phyloP scores from a whole-genome alignment of 1,140 invertebrate genomes.

The Pinna nobilis region DNA sequence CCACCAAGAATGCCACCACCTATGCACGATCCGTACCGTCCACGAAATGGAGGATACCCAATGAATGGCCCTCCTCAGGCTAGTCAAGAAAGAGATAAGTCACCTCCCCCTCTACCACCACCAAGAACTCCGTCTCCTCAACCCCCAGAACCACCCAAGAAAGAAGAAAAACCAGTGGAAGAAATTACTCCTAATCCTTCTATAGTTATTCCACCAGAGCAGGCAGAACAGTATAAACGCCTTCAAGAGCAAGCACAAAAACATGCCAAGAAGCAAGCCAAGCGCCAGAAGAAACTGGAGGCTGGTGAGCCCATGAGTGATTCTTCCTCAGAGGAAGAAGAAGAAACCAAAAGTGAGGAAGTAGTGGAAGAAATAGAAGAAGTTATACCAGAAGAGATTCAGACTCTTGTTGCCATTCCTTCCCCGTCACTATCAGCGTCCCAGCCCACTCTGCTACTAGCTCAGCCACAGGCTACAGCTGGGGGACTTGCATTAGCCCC shows the following conservation, averaged over 20 bases:
- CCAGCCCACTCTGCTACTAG: constrained; percentile 28
- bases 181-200: constrained; percentile 32
- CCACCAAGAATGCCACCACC: constrained; percentile 34
- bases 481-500: constrained; percentile 24
- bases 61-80: constrained; percentile 7
- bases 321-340: constrained; percentile 28
- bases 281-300: constrained; percentile 32
- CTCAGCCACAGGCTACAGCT: constrained; percentile 17
- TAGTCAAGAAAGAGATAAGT: constrained; percentile 7
- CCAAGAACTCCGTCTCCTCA: constrained; percentile 23
- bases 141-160: constrained; percentile 25
- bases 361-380: constrained; percentile 22
- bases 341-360: constrained; percentile 18
- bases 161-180: constrained; percentile 34
- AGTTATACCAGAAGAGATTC: constrained; percentile 19
- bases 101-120: constrained; percentile 31
- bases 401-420: constrained; percentile 26
- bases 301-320: constrained; percentile 43
- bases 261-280: constrained; percentile 32
- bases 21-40: constrained; percentile 17
- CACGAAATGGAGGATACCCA: constrained; percentile 5
- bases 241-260: constrained; percentile 42
- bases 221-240: constrained; percentile 37
- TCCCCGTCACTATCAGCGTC: constrained; percentile 30
- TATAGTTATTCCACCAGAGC: constrained; percentile 42